Evolutionary conservation across 2,113 vertebrate genomes (phyloP).

Genomic region (Hemichromis elongatus): DNA sequence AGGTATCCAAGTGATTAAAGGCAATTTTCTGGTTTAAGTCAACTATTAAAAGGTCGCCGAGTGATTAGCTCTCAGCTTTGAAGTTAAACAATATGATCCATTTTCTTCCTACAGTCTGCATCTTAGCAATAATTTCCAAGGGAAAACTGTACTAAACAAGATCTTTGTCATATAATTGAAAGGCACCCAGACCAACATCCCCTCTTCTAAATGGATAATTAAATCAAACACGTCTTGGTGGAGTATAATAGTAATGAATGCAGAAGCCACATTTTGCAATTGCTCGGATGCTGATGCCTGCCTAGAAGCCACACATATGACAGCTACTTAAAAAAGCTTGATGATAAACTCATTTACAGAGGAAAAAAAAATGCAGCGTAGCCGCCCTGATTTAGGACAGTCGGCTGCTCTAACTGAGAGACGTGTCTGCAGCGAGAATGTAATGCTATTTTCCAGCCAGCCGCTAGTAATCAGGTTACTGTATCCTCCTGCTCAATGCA

Average conservation of each 20-base stretch:
- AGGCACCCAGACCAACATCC: not conserved
- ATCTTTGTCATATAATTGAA: not conserved
- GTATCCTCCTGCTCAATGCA: constrained; percentile 43
- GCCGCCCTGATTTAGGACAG: constrained; percentile 47
- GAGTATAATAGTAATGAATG: not conserved
- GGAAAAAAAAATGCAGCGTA: not conserved
- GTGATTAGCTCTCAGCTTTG: not conserved
- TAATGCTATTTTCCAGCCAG: constrained; percentile 61
- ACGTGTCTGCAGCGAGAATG: constrained; percentile 39
- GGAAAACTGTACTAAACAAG: not conserved
- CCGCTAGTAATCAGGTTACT: constrained; percentile 67
- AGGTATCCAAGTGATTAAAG: constrained; percentile 31
- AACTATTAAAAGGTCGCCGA: constrained; percentile 13
- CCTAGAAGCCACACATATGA: not conserved
- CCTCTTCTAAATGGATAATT: not conserved
- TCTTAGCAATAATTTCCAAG: not conserved
- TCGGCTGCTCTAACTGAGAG: constrained; percentile 8
- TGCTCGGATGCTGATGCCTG: not conserved
- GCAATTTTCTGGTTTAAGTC: constrained; percentile 12
- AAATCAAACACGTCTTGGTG: constrained; percentile 20
- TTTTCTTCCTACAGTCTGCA: not conserved
- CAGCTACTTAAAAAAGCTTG: constrained; percentile 15
- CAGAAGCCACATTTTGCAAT: constrained; percentile 15
- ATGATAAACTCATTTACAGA: constrained; percentile 30
- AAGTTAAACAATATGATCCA: not conserved